phyloP scores from a whole-genome alignment of 2,797 vertebrate species.

The Pampus argenteus region DNA sequence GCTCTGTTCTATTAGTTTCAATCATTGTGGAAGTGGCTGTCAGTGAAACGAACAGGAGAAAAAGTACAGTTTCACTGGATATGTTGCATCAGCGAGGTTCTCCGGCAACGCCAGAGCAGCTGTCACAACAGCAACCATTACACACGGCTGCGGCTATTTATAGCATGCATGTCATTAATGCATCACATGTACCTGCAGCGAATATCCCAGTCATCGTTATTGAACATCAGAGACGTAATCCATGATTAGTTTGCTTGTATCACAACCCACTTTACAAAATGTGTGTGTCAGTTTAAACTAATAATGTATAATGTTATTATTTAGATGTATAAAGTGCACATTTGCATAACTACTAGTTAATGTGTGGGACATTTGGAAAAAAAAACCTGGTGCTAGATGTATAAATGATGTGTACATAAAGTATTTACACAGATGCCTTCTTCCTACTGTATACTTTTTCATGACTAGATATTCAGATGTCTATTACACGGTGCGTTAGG shows the following conservation, averaged over 20 bases:
- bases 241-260: neutral
- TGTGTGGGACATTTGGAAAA: too few species aligned
- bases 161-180: neutral
- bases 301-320: too few species aligned
- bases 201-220: neutral
- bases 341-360: too few species aligned
- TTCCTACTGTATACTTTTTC: too few species aligned
- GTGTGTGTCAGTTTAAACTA: too few species aligned
- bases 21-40: neutral
- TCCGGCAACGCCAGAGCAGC: constrained; percentile 5
- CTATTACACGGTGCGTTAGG: neutral
- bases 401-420: too few species aligned
- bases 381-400: too few species aligned
- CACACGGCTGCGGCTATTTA: neutral
- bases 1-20: too few species aligned
- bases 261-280: neutral
- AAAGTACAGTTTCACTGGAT: neutral
- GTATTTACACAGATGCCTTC: too few species aligned
- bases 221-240: neutral
- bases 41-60: neutral
- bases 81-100: neutral
- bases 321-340: too few species aligned
- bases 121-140: neutral
- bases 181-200: neutral
- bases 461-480: neutral